Evolutionary conservation across 2,888 invertebrate genomes (phyloP).

Genomic region (Blastobasis lacticolella): DNA sequence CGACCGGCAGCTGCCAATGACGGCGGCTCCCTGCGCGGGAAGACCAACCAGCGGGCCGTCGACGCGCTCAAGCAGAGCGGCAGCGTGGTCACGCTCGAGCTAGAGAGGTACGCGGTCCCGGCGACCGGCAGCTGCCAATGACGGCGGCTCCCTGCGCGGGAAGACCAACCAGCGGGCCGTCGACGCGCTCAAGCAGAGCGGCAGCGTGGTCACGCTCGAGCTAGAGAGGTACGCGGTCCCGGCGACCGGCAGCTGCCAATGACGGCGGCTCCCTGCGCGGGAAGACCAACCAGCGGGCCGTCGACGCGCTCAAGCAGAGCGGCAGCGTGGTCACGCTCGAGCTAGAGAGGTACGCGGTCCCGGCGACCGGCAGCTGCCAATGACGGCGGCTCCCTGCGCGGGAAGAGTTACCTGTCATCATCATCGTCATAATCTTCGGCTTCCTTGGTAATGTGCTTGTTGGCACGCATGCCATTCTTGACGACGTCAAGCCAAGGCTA

Average conservation of each 20-base stretch:
- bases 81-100: constrained; percentile 88
- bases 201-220: constrained; percentile 90
- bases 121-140: constrained; percentile 99
- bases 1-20: constrained; percentile 99
- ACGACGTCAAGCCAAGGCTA: no score
- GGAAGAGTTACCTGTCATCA: no score
- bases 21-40: constrained; percentile 93
- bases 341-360: constrained; percentile 78
- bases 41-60: constrained; percentile 97
- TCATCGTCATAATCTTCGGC: no score
- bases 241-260: constrained; percentile 99
- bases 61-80: constrained; percentile 96
- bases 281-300: constrained; percentile 97
- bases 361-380: constrained; percentile 74
- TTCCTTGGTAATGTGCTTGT: no score
- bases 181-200: constrained; percentile 95
- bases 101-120: constrained; percentile 89
- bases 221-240: constrained; percentile 86
- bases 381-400: constrained; percentile 95
- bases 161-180: constrained; percentile 98
- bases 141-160: constrained; percentile 94
- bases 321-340: constrained; percentile 92
- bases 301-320: constrained; percentile 95
- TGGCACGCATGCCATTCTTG: no score
- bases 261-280: constrained; percentile 96